These are phyloP conservation scores for Clarias laeviceps DNA, from an alignment of 2,797 vertebrate genomes.

Conservation along the genomic window DNA sequence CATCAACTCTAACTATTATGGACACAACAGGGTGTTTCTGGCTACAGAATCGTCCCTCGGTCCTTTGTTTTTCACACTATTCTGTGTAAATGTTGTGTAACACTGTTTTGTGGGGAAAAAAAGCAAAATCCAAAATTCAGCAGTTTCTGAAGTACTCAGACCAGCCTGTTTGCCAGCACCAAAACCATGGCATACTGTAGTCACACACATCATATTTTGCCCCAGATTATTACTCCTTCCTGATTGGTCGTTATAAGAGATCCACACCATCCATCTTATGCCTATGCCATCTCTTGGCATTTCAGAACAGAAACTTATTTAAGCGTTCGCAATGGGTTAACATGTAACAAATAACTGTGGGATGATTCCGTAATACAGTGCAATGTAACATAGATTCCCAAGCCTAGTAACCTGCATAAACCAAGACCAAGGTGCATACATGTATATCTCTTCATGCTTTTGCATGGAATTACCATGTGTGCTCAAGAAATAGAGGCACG, in stretches of 20 bases:
- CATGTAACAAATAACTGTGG: neutral
- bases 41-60: too few relatives aligned
- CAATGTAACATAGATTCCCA: neutral
- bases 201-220: neutral
- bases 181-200: too few relatives aligned
- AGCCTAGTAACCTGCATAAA: neutral
- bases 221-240: neutral
- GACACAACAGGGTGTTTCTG: neutral
- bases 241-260: neutral
- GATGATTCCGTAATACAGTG: neutral
- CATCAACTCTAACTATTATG: neutral
- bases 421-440: neutral
- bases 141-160: neutral
- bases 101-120: neutral
- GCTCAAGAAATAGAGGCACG: neutral
- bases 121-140: neutral
- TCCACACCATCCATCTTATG: neutral
- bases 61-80: neutral
- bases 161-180: neutral
- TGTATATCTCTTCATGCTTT: neutral
- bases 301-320: neutral
- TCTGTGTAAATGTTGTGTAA: too few relatives aligned
- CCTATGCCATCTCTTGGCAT: neutral
- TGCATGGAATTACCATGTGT: slow-evolving; percentile 6
- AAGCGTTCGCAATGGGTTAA: neutral